These are phyloP conservation scores for Lepeophtheirus nordmannii DNA, from an alignment of 2,888 invertebrate genomes.

Conservation along the genomic window DNA sequence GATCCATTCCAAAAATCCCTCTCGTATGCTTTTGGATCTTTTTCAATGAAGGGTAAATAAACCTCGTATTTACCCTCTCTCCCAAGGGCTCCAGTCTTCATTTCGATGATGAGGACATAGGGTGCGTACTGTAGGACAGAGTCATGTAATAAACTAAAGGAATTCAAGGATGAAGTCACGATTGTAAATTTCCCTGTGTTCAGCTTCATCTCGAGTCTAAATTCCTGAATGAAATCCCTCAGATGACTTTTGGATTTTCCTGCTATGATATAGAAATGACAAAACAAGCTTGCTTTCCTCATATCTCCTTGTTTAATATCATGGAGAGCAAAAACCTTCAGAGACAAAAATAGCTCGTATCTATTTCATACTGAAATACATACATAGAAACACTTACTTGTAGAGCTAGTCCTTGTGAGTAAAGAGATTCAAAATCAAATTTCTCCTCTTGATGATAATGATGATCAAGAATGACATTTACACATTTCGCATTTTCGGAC, in stretches of 20 bases:
- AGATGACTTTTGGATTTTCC: not conserved
- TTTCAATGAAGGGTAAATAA: not conserved
- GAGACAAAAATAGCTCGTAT: too few species aligned
- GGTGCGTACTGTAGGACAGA: not conserved
- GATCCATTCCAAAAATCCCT: not conserved
- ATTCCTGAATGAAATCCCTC: not conserved
- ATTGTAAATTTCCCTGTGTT: not conserved
- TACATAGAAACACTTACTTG: not conserved
- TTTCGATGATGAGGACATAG: not conserved
- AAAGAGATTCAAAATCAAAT: not conserved
- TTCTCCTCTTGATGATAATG: not conserved
- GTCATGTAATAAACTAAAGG: not conserved
- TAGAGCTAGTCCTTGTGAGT: not conserved
- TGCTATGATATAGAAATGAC: not conserved
- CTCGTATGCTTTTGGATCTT: not conserved
- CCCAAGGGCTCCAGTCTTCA: not conserved
- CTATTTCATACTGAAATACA: too few species aligned
- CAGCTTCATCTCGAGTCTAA: not conserved
- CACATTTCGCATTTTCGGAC: not conserved
- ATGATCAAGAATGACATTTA: not conserved
- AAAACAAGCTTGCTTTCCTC: not conserved
- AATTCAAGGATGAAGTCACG: not conserved
- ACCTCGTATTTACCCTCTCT: not conserved
- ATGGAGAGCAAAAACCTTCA: not conserved
- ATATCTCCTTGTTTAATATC: not conserved